Evolutionary conservation across 2,113 vertebrate genomes (phyloP).

Genomic region (Sphaerodactylus townsendi): DNA sequence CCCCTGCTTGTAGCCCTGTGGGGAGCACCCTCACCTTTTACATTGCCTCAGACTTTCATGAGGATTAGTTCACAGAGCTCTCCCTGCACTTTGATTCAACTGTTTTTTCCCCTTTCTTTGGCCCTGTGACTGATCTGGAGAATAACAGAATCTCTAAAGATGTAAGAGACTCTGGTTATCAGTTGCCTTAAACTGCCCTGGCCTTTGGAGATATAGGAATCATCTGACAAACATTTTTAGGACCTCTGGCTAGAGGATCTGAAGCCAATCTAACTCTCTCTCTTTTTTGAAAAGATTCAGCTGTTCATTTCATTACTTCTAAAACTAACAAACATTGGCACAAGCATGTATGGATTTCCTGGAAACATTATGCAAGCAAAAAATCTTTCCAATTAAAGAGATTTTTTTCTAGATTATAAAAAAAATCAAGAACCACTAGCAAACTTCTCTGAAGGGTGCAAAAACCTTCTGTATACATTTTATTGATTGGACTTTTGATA

Average conservation of each 20-base stretch:
- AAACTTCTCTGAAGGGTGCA: constrained; percentile 30
- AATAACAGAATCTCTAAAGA: constrained; percentile 5
- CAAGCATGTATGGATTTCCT: constrained; percentile 56
- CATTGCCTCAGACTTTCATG: background rate
- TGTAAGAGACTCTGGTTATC: constrained; percentile 30
- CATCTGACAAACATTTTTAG: constrained; percentile 24
- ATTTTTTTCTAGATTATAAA: constrained; percentile 39
- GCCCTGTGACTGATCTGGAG: background rate
- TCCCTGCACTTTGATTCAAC: background rate
- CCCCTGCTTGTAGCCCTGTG: background rate
- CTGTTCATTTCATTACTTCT: constrained; percentile 61
- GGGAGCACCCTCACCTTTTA: background rate
- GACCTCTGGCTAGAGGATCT: background rate
- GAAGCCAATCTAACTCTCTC: constrained; percentile 29
- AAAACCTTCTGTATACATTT: constrained; percentile 13
- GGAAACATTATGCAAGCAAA: constrained; percentile 69
- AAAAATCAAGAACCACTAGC: constrained; percentile 31
- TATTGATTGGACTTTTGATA: background rate
- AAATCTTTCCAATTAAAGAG: constrained; percentile 64
- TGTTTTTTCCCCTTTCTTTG: background rate
- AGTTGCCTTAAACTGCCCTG: constrained; percentile 1
- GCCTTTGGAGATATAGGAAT: constrained; percentile 42
- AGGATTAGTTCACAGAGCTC: background rate
- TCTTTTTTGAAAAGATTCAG: constrained; percentile 39
- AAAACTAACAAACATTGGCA: constrained; percentile 67